Evolutionary conservation across 2,113 vertebrate species (phyloP), one percentile per base, ranked within the genome.

Genomic region (Alectura lathami): DNA sequence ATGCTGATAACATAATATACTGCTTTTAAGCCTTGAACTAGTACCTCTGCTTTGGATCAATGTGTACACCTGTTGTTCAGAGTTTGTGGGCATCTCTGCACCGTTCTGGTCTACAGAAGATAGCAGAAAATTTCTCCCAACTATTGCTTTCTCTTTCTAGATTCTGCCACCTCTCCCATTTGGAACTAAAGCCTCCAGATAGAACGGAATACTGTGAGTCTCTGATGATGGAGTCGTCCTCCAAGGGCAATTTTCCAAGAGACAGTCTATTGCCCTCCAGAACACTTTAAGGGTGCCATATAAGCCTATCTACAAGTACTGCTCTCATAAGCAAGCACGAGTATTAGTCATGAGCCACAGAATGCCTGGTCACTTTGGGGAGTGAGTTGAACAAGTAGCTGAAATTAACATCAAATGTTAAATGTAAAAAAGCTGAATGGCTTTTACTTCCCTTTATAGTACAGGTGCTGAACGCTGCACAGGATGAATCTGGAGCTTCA

Each of bases 221-320:
- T 42, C 21, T 51, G 36, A 45, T 7, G 26, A 54, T 3, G 2
- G 11, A 45, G 51, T 34, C 0, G 0, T 9, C 21, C 47, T 68
- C 27, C 40, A 62, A 32, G 30, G 30, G 26, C 8, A 62, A 30
- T 24, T 81, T 60, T 48, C 62, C 40, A 66, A 66, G 51, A 22
- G 36, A 43, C 50, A 60, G 40, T 34, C 50, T 45, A 40, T 13
- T 6, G 85, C 24, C 13, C 24, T 38, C 20, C 77, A 75, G 30
- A 16, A 40, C 45, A 48, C 30, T 47, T 48, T 8, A 78, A 27
- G 10, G 8, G 24, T 57, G 29, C 42, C 43, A 64, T 13, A 6
- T 51, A 82, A 73, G 6, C 11, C 15, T 24, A 53, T 17, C 16
- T 68, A 4, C 6, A 73, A 34, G 48, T 48, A 68, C n/a, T 34